Conservation (phyloP, 2,888 invertebrate species). For the Archips xylosteana region DNA sequence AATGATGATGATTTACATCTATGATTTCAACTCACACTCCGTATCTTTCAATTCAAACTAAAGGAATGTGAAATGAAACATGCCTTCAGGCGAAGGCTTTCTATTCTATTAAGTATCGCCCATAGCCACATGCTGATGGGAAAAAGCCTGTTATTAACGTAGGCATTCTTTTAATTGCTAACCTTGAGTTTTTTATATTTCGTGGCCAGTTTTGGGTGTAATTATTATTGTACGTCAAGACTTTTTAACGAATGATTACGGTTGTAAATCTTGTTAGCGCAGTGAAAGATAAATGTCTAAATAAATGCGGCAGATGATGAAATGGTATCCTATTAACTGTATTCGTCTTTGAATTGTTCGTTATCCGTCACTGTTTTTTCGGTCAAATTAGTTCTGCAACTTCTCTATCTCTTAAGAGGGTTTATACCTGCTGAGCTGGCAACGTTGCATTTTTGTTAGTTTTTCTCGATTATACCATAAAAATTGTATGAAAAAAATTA, state of each 20-base stretch:
- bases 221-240: slow-evolving; percentile 6
- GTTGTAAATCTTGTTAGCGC: not conserved
- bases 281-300: not conserved
- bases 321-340: too few relatives aligned
- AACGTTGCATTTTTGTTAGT: too few relatives aligned
- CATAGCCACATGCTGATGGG: not conserved
- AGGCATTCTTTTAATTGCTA: slow-evolving; percentile 15
- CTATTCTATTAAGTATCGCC: slow-evolving; percentile 15
- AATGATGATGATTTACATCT: not conserved
- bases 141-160: not conserved
- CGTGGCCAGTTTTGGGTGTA: not conserved
- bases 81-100: slow-evolving; percentile 16
- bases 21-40: not conserved
- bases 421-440: too few relatives aligned
- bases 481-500: too few relatives aligned
- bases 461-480: too few relatives aligned
- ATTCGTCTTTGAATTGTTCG: too few relatives aligned
- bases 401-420: too few relatives aligned
- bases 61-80: slow-evolving; percentile 9
- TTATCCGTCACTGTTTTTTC: too few relatives aligned
- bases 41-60: not conserved
- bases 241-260: not conserved
- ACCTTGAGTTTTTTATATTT: slow-evolving; percentile 9
- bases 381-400: too few relatives aligned
- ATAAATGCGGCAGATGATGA: too few relatives aligned